Evolutionary conservation across 2,113 vertebrate genomes (phyloP).

Genomic region (Pituophis catenifer): DNA sequence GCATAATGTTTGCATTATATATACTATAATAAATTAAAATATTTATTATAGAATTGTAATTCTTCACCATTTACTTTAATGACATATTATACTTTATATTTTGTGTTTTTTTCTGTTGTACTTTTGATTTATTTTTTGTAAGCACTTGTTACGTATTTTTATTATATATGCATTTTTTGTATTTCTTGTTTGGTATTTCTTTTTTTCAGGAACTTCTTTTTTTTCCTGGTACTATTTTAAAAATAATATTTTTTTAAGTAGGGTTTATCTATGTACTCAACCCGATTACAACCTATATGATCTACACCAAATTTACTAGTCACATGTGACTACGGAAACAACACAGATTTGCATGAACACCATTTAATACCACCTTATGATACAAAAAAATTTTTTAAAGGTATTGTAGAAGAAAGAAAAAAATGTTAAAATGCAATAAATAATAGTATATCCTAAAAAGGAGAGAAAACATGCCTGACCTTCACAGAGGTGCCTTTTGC

Average conservation of each 20-base stretch:
- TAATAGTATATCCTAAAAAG: background rate
- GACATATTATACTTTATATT: background rate
- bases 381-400: background rate
- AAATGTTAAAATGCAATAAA: background rate
- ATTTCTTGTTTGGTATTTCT: too few species aligned
- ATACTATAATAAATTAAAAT: background rate
- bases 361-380: background rate
- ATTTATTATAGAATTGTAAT: background rate
- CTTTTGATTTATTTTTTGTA: background rate
- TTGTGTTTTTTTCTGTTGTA: background rate
- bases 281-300: background rate
- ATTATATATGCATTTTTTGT: background rate
- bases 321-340: background rate
- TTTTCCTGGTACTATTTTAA: background rate
- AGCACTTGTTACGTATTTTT: background rate
- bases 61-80: background rate
- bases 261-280: background rate
- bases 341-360: background rate
- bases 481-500: background rate
- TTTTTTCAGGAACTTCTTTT: too few species aligned
- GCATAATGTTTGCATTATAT: background rate
- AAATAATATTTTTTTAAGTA: background rate
- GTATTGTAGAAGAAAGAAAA: background rate
- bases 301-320: background rate
- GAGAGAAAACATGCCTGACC: background rate